Evolutionary conservation across 92 coral and sea anemone genomes (phyloP).

Genomic region (Desmophyllum pertusum): DNA sequence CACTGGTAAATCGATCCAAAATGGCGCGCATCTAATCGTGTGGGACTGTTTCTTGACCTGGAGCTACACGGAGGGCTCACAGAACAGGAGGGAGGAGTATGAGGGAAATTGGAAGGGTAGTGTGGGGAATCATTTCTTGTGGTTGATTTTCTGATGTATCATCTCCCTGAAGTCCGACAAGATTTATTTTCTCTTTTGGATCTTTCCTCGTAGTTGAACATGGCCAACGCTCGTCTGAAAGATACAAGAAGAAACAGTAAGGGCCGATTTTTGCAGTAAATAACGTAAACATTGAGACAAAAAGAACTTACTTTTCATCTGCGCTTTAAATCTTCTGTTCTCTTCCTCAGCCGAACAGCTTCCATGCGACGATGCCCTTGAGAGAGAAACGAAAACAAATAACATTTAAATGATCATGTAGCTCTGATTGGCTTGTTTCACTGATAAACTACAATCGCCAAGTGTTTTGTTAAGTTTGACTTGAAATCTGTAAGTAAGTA

Average conservation of each 20-base stretch:
- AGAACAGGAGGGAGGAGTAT: neutral
- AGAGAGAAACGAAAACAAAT: neutral
- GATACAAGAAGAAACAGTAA: neutral
- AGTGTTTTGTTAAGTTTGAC: too few species aligned
- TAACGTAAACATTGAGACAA: neutral
- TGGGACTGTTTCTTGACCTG: neutral
- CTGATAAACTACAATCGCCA: neutral
- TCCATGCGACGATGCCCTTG: constrained; percentile 99
- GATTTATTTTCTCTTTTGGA: constrained; percentile 98
- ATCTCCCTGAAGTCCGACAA: constrained; percentile 97
- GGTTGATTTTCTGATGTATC: constrained; percentile 92
- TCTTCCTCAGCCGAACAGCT: constrained; percentile 97
- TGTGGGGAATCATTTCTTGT: constrained; percentile 57
- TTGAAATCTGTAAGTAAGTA: too few species aligned
- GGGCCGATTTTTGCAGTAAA: neutral
- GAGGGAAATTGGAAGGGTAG: neutral
- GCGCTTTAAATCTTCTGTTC: constrained; percentile 99
- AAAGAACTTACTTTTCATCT: constrained; percentile 91
- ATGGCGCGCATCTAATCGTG: neutral
- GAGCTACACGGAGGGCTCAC: neutral
- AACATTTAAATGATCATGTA: neutral
- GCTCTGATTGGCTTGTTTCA: neutral
- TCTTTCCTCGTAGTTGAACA: constrained; percentile 99
- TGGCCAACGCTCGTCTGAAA: constrained; percentile 96
- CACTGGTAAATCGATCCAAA: neutral